Conservation (phyloP, 2,113 vertebrate genomes). For the Rhinolophus ferrumequinum region DNA sequence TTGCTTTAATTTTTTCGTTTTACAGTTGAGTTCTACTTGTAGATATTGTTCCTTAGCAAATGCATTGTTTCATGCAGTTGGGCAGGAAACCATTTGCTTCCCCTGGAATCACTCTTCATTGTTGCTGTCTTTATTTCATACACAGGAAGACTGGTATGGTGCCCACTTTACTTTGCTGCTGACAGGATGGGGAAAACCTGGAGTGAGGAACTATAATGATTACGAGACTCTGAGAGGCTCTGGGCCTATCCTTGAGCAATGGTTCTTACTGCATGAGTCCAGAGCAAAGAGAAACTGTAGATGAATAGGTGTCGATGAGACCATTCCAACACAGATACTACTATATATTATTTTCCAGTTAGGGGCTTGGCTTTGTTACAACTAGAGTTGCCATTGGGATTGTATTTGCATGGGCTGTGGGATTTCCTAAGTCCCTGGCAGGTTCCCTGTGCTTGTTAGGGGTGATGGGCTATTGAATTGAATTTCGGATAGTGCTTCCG, state of each 20-base stretch:
- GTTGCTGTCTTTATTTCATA: not conserved
- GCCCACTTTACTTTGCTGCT: not conserved
- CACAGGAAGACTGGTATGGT: not conserved
- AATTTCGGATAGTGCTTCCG: not conserved
- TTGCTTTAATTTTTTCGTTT: not conserved
- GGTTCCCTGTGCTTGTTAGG: fast-evolving
- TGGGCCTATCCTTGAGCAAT: not conserved
- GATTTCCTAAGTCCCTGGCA: not conserved
- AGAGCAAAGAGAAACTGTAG: not conserved
- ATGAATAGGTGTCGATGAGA: not conserved
- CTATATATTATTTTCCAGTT: not conserved
- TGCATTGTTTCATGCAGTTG: not conserved
- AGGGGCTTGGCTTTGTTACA: not conserved
- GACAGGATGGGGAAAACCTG: not conserved
- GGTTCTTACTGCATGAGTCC: not conserved
- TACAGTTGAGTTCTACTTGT: not conserved
- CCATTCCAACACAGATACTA: not conserved
- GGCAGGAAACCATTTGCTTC: not conserved
- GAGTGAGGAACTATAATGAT: not conserved
- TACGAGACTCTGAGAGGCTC: not conserved
- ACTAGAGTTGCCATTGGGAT: not conserved
- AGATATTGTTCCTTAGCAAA: not conserved
- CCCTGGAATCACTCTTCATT: not conserved
- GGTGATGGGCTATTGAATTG: not conserved
- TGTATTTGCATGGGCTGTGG: not conserved